These are phyloP conservation scores for Pyrgus malvae DNA, from an alignment of 2,888 invertebrate species.

Conservation along the genomic window DNA sequence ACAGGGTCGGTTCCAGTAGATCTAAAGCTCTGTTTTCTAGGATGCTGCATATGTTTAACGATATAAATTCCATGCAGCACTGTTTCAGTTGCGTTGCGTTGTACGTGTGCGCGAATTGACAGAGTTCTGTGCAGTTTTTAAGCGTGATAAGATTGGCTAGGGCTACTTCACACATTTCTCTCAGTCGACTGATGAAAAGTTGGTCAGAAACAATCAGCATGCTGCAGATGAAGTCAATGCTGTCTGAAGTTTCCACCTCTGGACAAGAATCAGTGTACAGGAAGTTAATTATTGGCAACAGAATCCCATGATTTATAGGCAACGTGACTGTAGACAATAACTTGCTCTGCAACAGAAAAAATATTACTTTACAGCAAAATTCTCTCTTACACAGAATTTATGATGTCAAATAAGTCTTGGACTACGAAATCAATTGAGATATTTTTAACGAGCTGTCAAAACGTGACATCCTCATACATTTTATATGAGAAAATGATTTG, in stretches of 20 bases:
- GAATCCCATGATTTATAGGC: constrained; percentile 82
- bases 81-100: constrained; percentile 87
- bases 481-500: too few relatives aligned
- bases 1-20: constrained; percentile 80
- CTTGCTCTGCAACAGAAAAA: constrained; percentile 71
- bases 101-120: constrained; percentile 89
- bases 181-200: constrained; percentile 86
- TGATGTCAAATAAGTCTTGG: too few relatives aligned
- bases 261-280: constrained; percentile 87
- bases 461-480: too few relatives aligned
- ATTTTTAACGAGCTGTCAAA: too few relatives aligned
- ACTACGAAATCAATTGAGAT: too few relatives aligned
- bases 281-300: constrained; percentile 87
- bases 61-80: constrained; percentile 89
- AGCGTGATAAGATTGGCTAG: constrained; percentile 85
- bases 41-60: constrained; percentile 87
- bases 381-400: too few relatives aligned
- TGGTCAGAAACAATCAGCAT: constrained; percentile 91
- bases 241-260: constrained; percentile 81
- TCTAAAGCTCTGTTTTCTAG: constrained; percentile 86
- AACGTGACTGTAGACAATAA: constrained; percentile 76
- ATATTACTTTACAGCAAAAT: too few relatives aligned
- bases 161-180: constrained; percentile 87
- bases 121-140: constrained; percentile 88
- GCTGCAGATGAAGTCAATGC: constrained; percentile 87